A percentile compares a stretch with the other conserved stretches of the same genome.
phyloP scores from a whole-genome alignment of 2,888 invertebrate genomes.

The Caenorhabditis afra region DNA sequence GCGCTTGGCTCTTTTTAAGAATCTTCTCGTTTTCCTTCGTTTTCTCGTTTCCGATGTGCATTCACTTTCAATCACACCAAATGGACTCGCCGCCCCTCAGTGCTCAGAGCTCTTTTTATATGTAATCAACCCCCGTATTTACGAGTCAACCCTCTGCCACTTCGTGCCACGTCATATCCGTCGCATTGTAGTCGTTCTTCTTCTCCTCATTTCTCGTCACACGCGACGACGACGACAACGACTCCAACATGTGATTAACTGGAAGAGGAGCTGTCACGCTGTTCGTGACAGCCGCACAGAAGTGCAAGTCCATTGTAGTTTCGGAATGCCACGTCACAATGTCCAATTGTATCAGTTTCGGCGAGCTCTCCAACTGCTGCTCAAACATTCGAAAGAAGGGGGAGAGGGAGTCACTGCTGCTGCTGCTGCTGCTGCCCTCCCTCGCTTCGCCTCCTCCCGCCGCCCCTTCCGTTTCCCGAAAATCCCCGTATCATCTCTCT shows the following conservation, averaged over 20 bases:
- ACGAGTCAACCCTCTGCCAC: background rate
- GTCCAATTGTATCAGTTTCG: slow-evolving; percentile 38
- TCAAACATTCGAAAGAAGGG: slow-evolving; percentile 25
- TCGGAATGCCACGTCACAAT: slow-evolving; percentile 38
- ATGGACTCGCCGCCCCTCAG: slow-evolving; percentile 8
- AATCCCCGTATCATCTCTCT: slow-evolving; percentile 52
- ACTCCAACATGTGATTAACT: no score
- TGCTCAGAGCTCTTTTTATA: no score
- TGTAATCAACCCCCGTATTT: slow-evolving; percentile 9
- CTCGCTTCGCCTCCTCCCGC: slow-evolving; percentile 9
- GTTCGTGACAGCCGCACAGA: no score
- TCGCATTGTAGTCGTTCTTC: no score
- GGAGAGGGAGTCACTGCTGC: no score
- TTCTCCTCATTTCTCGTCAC: background rate
- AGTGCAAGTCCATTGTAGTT: no score
- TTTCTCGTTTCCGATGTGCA: background rate
- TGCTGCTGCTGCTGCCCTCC: no score
- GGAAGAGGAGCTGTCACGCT: no score
- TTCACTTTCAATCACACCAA: slow-evolving; percentile 41
- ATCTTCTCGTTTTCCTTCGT: background rate
- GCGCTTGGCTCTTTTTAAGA: background rate
- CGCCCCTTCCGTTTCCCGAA: slow-evolving; percentile 39
- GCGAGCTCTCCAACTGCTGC: slow-evolving; percentile 15
- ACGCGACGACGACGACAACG: no score
- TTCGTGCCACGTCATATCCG: background rate